phyloP scores from a whole-genome alignment of 1,140 invertebrate genomes.

The Hypothenemus hampei region DNA sequence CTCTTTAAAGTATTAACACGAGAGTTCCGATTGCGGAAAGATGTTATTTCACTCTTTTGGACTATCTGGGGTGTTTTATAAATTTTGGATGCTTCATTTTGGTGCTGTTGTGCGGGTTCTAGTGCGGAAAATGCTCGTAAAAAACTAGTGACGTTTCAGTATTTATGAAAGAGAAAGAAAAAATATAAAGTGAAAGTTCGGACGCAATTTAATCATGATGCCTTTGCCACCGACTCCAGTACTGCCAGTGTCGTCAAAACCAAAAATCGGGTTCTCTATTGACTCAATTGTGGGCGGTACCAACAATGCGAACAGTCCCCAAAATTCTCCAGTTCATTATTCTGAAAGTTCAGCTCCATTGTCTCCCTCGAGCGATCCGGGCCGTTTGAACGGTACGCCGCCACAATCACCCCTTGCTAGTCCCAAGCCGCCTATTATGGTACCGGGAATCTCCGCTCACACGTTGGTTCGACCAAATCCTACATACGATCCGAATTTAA shows the following conservation, averaged over 20 bases:
- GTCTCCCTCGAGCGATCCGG: conserved; percentile 40
- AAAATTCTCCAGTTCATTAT: conserved; percentile 42
- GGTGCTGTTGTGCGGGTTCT: no score
- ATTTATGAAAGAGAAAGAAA: no score
- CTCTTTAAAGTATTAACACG: conserved; percentile 43
- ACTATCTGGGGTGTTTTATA: no score
- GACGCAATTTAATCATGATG: conserved; percentile 66
- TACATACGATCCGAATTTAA: conserved; percentile 46
- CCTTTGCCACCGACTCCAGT: conserved; percentile 84
- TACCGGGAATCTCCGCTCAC: conserved; percentile 49
- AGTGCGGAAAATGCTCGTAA: no score
- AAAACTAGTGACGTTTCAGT: not conserved
- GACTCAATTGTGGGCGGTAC: conserved; percentile 85
- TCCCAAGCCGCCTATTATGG: conserved; percentile 48
- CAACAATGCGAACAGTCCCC: conserved; percentile 40
- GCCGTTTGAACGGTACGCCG: conserved; percentile 45
- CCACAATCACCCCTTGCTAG: conserved; percentile 37
- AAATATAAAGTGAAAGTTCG: conserved; percentile 1
- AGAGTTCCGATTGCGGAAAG: conserved; percentile 42
- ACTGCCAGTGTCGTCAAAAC: conserved; percentile 76
- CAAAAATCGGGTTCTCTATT: conserved; percentile 91
- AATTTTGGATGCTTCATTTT: no score
- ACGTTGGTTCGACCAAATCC: conserved; percentile 47
- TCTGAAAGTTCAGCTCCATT: conserved; percentile 43
- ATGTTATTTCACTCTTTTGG: no score